phyloP scores from a whole-genome alignment of 2,888 invertebrate genomes.

The Drosophila emarginata region DNA sequence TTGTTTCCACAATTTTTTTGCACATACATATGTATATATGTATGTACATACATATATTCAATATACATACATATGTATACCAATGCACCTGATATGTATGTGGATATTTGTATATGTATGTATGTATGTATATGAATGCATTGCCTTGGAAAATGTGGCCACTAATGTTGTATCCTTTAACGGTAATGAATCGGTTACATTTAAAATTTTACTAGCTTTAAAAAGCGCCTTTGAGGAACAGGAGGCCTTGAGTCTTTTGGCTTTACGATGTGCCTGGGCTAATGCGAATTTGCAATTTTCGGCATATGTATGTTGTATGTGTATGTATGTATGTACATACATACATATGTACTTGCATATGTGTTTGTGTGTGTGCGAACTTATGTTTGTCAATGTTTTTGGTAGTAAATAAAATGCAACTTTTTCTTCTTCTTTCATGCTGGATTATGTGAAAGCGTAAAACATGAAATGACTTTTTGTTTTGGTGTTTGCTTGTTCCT shows the following conservation, averaged over 20 bases:
- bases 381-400: slow-evolving; percentile 16
- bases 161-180: background rate
- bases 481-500: slow-evolving; percentile 1
- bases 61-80: too few relatives aligned
- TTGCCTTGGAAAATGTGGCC: background rate
- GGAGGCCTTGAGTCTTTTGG: background rate
- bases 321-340: background rate
- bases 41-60: too few relatives aligned
- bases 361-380: background rate
- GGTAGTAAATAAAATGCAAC: slow-evolving; percentile 18
- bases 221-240: background rate
- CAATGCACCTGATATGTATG: too few relatives aligned
- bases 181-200: background rate
- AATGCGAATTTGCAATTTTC: slow-evolving; percentile 16
- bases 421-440: slow-evolving; percentile 5
- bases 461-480: slow-evolving; percentile 17
- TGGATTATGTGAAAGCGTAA: slow-evolving; percentile 17
- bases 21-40: too few relatives aligned
- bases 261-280: slow-evolving; percentile 4
- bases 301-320: background rate
- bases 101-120: too few relatives aligned
- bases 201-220: background rate
- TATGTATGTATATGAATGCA: background rate
- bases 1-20: too few relatives aligned
- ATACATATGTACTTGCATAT: too few relatives aligned